These are phyloP conservation scores for Drusus annulatus DNA, from an alignment of 1,140 invertebrate species.

Conservation along the genomic window DNA sequence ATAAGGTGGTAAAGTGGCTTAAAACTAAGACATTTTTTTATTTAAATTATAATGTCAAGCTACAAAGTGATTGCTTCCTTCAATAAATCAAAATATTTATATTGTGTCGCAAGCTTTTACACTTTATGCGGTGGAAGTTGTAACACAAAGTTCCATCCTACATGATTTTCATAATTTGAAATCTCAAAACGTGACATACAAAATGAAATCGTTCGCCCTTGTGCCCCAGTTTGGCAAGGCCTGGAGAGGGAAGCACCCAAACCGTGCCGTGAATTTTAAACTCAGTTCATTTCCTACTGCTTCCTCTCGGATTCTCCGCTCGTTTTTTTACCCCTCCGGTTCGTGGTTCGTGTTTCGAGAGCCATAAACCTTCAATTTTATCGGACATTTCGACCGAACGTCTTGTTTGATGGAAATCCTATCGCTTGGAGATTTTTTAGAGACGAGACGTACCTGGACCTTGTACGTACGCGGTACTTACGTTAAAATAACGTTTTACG, in stretches of 20 bases:
- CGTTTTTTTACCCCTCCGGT: background rate
- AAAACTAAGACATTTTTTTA: no score
- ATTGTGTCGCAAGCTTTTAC: no score
- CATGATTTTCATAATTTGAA: no score
- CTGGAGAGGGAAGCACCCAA: slow-evolving; percentile 15
- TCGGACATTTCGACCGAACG: slow-evolving; percentile 43
- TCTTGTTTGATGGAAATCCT: slow-evolving; percentile 48
- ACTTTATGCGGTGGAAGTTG: no score
- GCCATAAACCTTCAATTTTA: slow-evolving; percentile 52
- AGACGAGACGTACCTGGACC: background rate
- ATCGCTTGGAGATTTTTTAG: slow-evolving; percentile 43
- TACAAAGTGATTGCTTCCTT: no score
- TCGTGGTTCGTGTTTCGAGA: slow-evolving; percentile 32
- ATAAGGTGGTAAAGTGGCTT: no score
- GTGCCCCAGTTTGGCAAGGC: background rate
- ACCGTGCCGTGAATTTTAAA: slow-evolving; percentile 56
- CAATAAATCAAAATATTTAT: no score
- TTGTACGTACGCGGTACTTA: background rate
- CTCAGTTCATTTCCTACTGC: slow-evolving; percentile 48
- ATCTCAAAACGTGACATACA: no score
- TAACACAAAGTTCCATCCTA: no score
- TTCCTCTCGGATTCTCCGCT: slow-evolving; percentile 15
- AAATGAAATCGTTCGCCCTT: no score
- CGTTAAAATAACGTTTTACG: background rate
- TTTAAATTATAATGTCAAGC: no score